Percentiles rank a stretch among this genome's conserved stretches.
phyloP scores from a whole-genome alignment of 1,140 invertebrate species.

The Monomorium pharaonis region DNA sequence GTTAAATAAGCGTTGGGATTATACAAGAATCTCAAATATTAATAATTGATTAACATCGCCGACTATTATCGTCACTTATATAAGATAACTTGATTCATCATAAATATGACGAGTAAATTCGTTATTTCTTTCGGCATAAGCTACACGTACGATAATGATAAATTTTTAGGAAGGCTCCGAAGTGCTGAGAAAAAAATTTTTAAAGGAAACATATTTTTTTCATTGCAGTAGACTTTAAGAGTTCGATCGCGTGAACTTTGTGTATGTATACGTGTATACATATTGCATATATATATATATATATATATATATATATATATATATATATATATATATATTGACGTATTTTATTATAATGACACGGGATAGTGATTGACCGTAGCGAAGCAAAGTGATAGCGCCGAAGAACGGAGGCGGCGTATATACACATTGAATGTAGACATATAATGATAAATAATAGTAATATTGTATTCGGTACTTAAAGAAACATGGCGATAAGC shows the following conservation, averaged over 20 bases:
- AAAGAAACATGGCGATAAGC: slow-evolving; percentile 38
- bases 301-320: slow-evolving; percentile 19
- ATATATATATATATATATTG: slow-evolving; percentile 11
- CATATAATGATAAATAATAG: slow-evolving; percentile 39
- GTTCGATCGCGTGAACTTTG: background rate
- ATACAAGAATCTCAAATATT: background rate
- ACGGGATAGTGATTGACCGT: slow-evolving; percentile 40
- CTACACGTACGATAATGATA: background rate
- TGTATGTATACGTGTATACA: slow-evolving; percentile 15
- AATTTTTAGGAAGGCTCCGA: slow-evolving; percentile 4
- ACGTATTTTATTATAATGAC: slow-evolving; percentile 71
- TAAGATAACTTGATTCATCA: background rate
- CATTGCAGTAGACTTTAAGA: slow-evolving; percentile 33
- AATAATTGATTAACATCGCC: background rate
- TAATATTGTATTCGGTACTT: slow-evolving; percentile 74
- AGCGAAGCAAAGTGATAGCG: slow-evolving; percentile 25
- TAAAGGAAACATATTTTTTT: slow-evolving; percentile 50
- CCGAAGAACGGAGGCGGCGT: background rate
- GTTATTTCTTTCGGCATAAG: background rate
- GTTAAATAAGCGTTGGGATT: background rate
- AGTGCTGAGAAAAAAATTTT: slow-evolving; percentile 21
- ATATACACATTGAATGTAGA: slow-evolving; percentile 15
- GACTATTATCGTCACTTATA: background rate
- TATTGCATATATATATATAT: slow-evolving; percentile 24
- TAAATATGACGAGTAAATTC: background rate